Base-by-base conservation (phyloP, 1,140 invertebrate genomes). In the Dolichoris vasculosae region DNA sequence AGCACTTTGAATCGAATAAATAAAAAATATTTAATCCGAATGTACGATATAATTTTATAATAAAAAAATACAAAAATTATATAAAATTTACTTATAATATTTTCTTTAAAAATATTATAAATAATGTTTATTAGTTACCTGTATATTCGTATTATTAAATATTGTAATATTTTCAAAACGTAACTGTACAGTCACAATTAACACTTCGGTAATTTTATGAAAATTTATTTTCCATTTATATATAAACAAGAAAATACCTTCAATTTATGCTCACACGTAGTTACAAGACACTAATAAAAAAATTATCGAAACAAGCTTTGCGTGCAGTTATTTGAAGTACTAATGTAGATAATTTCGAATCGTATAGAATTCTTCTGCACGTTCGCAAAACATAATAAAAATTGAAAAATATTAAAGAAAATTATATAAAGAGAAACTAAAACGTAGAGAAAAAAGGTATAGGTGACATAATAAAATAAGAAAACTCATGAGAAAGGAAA, bases 281-380 rank as follows among this genome's bases (percentile, higher is more conserved):
- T 40, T 40, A 26, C 3, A 63, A 46, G 35, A 67, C 8, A 6
- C 26, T 0, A 20, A 69, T 20, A 20, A 46, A 59, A 80, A 32
- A 64, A 80, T 67, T 80, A 17, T 67, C n/a, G 40, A 64, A 80
- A 67, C 23, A 46, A 67, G 26, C 26, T 80, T 67, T 46, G 43
- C 51, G 30, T n/a, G 35, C 32, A 67, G 40, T 43, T 80, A 67
- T 67, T 79, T 1, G 9, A 80, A 38, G 26, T 43, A 43, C 1
- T 79, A 4, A 15, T 26, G n/a, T 3, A 43, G 77, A 63, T 40
- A 63, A 79, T 79, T 46, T 51, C 48, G 17, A 23, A 23, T 43
- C 71, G 20, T 75, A 75, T 40, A 38, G 17, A 9, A 75, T 75
- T n/a, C 6, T 23, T 13, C 26, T 35, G 40, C 13, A 46, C 40